Base-by-base conservation (phyloP, 2,888 invertebrate genomes). In the Galeruca laticollis region DNA sequence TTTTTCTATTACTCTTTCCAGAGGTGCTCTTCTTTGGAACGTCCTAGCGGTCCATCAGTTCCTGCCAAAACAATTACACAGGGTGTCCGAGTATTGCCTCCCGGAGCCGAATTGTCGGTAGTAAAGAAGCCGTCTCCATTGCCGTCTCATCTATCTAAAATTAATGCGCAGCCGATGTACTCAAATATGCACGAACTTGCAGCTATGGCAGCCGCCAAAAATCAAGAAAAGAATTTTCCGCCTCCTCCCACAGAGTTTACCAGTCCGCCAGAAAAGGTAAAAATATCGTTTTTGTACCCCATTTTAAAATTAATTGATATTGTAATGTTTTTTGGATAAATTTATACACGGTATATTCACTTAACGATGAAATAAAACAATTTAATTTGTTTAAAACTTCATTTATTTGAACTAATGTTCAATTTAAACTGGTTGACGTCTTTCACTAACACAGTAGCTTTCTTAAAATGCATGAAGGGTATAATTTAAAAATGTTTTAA, bases 181-280 rank as follows among this genome's bases (percentile, higher is more conserved):
- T 95, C 95, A 80, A 96, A 96, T 84, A 95, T 95, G 95, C 94
- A 94, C 75, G 96, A 96, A 84, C 86, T 96, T 83, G 94, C 94
- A 26, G 92, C 90, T 79, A 88, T 95, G 87, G 95, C 95, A 52
- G 94, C 94, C 11, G 89, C 87, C 86, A 94, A 88, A 87, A 92
- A 86, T 86, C 93, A 88, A 88, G 82, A 87, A 87, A 87, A 86
- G 88, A 84, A 89, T 80, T 89, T 89, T 78, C 86, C 92, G 83
- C 86, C 87, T 85, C 86, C 87, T 85, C 86, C 89, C 78, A 85
- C 88, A 77, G 86, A 87, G 52, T 86, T 85, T 73, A 82, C 80
- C 18, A 80, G 82, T 69, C 82, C 83, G 47, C 78, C 79, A 43
- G 89, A 89, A 75, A 90, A 90, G 87, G 89, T 89, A 78, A 69